phyloP scores from a whole-genome alignment of 2,113 vertebrate species.

The Telmatochromis sp. region DNA sequence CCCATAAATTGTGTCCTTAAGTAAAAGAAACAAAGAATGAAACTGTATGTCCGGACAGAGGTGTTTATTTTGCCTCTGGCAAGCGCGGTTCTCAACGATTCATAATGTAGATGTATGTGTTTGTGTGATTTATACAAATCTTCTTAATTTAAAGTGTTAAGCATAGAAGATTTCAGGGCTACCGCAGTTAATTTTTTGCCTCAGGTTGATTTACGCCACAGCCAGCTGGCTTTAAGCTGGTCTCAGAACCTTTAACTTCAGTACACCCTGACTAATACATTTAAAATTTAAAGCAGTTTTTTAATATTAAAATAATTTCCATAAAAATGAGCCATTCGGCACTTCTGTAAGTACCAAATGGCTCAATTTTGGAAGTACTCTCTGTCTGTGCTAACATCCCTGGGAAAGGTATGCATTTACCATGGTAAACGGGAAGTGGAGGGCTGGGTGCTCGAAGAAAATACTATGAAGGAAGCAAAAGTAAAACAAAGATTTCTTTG shows the following conservation, averaged over 20 bases:
- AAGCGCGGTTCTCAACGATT: accelerated
- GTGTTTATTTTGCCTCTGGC: background rate
- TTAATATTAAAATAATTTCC: background rate
- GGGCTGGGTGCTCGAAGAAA: background rate
- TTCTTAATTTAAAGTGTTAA: background rate
- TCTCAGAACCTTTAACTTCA: background rate
- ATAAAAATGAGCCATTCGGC: background rate
- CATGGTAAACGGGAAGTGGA: background rate
- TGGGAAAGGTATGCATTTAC: background rate
- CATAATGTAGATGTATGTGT: background rate
- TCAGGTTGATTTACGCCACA: background rate
- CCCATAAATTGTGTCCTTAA: background rate
- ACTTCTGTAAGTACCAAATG: background rate
- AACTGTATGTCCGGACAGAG: background rate
- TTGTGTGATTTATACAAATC: background rate
- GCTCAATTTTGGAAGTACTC: background rate
- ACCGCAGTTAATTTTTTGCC: background rate
- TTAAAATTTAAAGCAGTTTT: background rate
- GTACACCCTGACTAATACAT: background rate
- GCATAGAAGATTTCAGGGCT: background rate
- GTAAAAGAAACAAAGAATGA: background rate
- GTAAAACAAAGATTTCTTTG: background rate
- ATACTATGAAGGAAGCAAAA: background rate
- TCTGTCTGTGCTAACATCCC: background rate
- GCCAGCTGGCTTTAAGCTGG: background rate